Conservation (phyloP, 2,888 invertebrate species). For the Platycheirus rosarum region DNA sequence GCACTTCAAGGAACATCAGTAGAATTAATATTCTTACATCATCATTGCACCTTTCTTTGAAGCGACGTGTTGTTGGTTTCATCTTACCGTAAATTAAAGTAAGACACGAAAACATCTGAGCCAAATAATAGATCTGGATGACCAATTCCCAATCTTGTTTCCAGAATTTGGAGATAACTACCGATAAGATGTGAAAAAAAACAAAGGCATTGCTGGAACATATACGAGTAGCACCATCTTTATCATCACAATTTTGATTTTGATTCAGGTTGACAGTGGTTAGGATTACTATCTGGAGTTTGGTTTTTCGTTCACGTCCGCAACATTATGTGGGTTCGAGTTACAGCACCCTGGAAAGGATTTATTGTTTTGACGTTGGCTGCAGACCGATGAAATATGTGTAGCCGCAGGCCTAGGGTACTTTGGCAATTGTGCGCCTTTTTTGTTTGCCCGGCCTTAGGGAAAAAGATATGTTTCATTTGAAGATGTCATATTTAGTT, state of each 20-base stretch:
- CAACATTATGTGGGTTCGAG: slow-evolving; percentile 62
- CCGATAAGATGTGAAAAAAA: slow-evolving; percentile 33
- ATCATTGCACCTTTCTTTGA: slow-evolving; percentile 27
- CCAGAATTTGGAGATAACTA: slow-evolving; percentile 53
- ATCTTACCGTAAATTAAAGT: slow-evolving; percentile 42
- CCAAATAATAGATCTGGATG: slow-evolving; percentile 37
- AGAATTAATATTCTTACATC: background rate
- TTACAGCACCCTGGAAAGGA: slow-evolving; percentile 68
- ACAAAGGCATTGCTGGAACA: slow-evolving; percentile 32
- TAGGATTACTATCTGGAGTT: slow-evolving; percentile 69
- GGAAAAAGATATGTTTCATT: slow-evolving; percentile 64
- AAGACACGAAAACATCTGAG: slow-evolving; percentile 45
- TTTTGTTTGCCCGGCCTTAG: slow-evolving; percentile 25
- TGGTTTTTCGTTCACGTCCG: slow-evolving; percentile 33
- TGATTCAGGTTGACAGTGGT: slow-evolving; percentile 65
- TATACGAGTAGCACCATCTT: slow-evolving; percentile 73
- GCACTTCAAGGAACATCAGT: no score
- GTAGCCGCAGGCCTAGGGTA: slow-evolving; percentile 20
- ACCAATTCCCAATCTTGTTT: slow-evolving; percentile 57
- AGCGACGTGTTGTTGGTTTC: slow-evolving; percentile 53
- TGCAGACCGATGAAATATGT: slow-evolving; percentile 35
- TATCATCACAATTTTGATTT: slow-evolving; percentile 53
- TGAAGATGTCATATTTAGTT: no score
- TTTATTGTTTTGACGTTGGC: slow-evolving; percentile 54
- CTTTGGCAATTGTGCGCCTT: slow-evolving; percentile 58